Evolutionary conservation across 2,797 vertebrate species (phyloP), one percentile per base, ranked within the genome.

Genomic region (Scolopax rusticola): DNA sequence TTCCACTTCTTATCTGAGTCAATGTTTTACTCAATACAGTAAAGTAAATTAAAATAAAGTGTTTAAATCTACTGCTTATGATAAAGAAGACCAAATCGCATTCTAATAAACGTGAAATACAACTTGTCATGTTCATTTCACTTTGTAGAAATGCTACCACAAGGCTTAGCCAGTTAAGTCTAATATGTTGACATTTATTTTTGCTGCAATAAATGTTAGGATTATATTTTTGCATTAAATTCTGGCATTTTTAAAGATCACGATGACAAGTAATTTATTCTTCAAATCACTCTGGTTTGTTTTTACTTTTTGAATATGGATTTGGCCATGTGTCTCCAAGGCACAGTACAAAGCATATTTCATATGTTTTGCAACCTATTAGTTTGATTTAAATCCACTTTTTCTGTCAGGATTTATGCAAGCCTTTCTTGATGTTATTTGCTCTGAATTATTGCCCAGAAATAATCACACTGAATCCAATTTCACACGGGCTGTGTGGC

Each of bases 211-310:
- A 98, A 98, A 98, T 98, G 98, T 98, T 98, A 98, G 97, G 98
- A 98, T 98, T 98, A 98, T 98, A 98, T 98, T 98, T 98, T 98
- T 98, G 97, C 97, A 98, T 98, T 98, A 98, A 98, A 98, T 97
- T 98, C 96, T 98, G 97, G 97, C 98, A 98, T 98, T 98, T 98
- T 98, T 98, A 98, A 98, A 98, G 98, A 98, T 98, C 98, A 98
- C 56, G n/a, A 97, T 98, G 98, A 98, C 98, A 98, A 98, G 97
- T 98, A 98, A 98, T 98, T 98, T 98, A 98, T 98, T 98, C 97
- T 95, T 97, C 96, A 98, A 97, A 97, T 98, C 97, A 98, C 61
- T 97, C 96, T 91, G 89, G 97, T 97, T 98, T 98, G 97, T 97
- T 98, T 98, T 97, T 97, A 96, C 91, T 98, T 98, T 98, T 98